Evolutionary conservation across 1,140 invertebrate species (phyloP), one percentile per base, ranked within the genome.

Genomic region (Camponotus pennsylvanicus): DNA sequence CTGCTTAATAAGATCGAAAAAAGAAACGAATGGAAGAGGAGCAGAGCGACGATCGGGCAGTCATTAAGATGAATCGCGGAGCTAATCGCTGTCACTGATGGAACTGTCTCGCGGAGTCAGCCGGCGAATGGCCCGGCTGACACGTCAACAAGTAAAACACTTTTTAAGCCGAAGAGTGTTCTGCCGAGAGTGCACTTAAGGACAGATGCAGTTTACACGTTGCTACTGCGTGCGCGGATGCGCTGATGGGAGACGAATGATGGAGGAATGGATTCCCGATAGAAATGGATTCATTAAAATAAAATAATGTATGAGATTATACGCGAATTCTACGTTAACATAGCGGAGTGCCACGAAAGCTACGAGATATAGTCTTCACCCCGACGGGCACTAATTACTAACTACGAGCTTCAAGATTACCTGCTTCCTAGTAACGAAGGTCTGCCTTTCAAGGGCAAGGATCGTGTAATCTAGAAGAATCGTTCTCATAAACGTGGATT

Each of bases 401-500:
- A 61, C 75, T 83, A 61, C 79, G 55, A 61, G 55, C 69, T 27
- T 45, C 55, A 18, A 63, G 57, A 75, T 89, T 85, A 64, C 67
- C 87, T 52, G 86, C 83, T 85, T 61, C 59, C 40, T 82, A 34
- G 76, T 57, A 80, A 88, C 75, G 15, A 64, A 57, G 57, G 82
- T 69, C 69, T 76, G 18, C 49, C 70, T 76, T 86, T 76, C 70
- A 86, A 86, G 69, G 67, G 34, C 87, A 64, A 76, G 76, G 76
- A 88, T 89, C 87, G 45, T 84, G 78, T 86, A 89, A 88, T 88
- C 52, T 64, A 57, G 52, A 69, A 37, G 70, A 88, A 77, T 71
- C 61, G 40, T 67, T 73, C 59, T 18, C 71, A 64, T 59, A 57
- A 49, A 59, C 59, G 42, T 75, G 27, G 88, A 89, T 89, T 89